Conservation (phyloP, 2,888 invertebrate genomes). For the Atethmia centrago region DNA sequence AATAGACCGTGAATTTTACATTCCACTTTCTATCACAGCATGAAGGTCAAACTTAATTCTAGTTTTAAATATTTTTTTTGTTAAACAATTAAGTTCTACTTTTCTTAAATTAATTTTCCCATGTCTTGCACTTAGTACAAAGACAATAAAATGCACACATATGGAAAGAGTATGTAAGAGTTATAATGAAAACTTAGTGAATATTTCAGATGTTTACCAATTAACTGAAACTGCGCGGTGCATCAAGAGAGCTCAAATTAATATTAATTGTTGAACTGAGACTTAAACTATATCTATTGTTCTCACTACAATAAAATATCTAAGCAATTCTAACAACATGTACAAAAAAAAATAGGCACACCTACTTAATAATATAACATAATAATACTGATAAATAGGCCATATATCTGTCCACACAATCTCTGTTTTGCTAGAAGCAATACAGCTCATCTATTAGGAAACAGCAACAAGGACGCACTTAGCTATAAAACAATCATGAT, state of each 20-base stretch:
- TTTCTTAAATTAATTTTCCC: constrained; percentile 47
- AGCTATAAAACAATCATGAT: constrained; percentile 6
- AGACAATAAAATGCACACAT: constrained; percentile 51
- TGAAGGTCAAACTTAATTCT: constrained; percentile 66
- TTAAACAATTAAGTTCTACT: constrained; percentile 53
- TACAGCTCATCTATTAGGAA: constrained; percentile 17
- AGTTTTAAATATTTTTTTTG: constrained; percentile 47
- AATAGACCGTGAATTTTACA: constrained; percentile 57
- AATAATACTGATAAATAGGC: constrained; percentile 58
- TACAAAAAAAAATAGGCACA: constrained; percentile 12
- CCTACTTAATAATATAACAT: constrained; percentile 32
- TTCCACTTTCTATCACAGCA: constrained; percentile 64
- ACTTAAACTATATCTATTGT: constrained; percentile 21
- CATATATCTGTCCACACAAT: constrained; percentile 12
- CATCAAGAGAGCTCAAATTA: constrained; percentile 9
- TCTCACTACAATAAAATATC: constrained; percentile 41
- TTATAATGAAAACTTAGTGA: constrained; percentile 18
- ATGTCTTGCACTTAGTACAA: constrained; percentile 58
- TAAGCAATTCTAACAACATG: constrained; percentile 20
- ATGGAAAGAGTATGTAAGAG: constrained; percentile 30
- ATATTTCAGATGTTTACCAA: constrained; percentile 28
- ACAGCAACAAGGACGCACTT: constrained; percentile 8
- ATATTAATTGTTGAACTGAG: constrained; percentile 6
- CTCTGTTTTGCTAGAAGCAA: constrained; percentile 20
- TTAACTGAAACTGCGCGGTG: constrained; percentile 27